A percentile compares a stretch with the other conserved stretches of the same genome.
These are phyloP conservation scores for Thrips palmi DNA, from an alignment of 1,140 invertebrate genomes.

Conservation along the genomic window DNA sequence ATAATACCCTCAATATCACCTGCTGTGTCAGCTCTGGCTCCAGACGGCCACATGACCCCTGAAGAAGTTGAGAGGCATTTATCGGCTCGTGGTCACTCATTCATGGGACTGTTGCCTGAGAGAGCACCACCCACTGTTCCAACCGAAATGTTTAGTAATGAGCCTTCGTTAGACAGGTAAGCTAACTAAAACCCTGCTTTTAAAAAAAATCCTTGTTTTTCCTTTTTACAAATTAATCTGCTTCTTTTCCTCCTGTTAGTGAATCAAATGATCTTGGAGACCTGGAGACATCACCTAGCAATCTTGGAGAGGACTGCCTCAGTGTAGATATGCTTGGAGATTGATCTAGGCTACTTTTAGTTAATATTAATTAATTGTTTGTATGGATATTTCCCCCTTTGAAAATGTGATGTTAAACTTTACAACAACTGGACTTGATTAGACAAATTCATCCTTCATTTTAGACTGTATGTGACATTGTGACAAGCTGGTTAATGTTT, in stretches of 20 bases:
- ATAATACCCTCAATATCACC: too few relatives aligned
- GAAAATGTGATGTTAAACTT: too few relatives aligned
- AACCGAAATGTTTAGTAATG: conserved; percentile 84
- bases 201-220: conserved; percentile 1
- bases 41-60: conserved; percentile 71
- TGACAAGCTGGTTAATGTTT: too few relatives aligned
- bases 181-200: conserved; percentile 2
- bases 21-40: too few relatives aligned
- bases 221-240: neutral
- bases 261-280: conserved; percentile 60
- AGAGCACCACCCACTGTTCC: conserved; percentile 73
- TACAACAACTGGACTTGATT: too few relatives aligned
- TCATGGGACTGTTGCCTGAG: conserved; percentile 60
- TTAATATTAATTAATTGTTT: too few relatives aligned
- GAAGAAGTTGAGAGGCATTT: conserved; percentile 81
- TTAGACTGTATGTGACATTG: too few relatives aligned
- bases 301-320: conserved; percentile 44
- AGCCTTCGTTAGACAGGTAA: conserved; percentile 63
- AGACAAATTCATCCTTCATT: too few relatives aligned
- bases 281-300: conserved; percentile 55
- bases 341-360: conserved; percentile 42
- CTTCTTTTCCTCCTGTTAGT: conserved; percentile 31
- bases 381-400: too few relatives aligned
- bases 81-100: conserved; percentile 60
- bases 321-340: conserved; percentile 42